These are phyloP conservation scores for Limnephilus rhombicus DNA, from an alignment of 2,888 invertebrate species.

Conservation along the genomic window DNA sequence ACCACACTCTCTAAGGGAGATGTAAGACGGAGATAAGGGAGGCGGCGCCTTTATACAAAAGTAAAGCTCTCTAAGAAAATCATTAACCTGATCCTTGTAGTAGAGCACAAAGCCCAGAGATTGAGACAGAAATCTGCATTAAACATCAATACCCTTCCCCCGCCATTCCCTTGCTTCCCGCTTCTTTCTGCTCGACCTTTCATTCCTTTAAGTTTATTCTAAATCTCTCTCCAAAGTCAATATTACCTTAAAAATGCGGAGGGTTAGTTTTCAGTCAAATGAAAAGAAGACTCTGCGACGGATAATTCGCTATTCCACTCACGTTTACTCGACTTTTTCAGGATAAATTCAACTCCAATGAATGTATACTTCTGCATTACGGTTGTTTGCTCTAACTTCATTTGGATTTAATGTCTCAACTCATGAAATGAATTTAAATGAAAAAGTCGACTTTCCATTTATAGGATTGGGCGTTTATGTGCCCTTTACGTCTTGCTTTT, in stretches of 20 bases:
- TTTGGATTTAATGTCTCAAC: constrained; percentile 63
- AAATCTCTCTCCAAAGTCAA: constrained; percentile 59
- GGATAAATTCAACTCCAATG: constrained; percentile 63
- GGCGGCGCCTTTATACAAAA: constrained; percentile 51
- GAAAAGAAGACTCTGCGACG: constrained; percentile 47
- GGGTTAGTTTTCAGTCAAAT: constrained; percentile 49
- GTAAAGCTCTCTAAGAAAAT: constrained; percentile 63
- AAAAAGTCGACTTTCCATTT: constrained; percentile 48
- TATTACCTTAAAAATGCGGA: constrained; percentile 59
- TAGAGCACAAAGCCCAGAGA: constrained; percentile 63
- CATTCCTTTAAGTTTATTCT: constrained; percentile 53
- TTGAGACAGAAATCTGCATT: constrained; percentile 64
- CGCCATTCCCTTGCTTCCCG: constrained; percentile 20
- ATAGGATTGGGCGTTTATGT: constrained; percentile 47
- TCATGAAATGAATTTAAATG: constrained; percentile 61
- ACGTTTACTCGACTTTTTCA: constrained; percentile 62
- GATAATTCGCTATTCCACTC: constrained; percentile 62
- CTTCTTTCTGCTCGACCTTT: constrained; percentile 30
- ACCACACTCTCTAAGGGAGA: constrained; percentile 60
- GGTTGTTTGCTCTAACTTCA: constrained; percentile 64
- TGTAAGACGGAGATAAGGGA: constrained; percentile 60
- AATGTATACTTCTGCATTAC: constrained; percentile 62
- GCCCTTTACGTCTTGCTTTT: constrained; percentile 40
- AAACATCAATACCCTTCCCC: constrained; percentile 62
- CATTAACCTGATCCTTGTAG: constrained; percentile 66